phyloP scores from a whole-genome alignment of 2,113 vertebrate species.

The Dascyllus trimaculatus region DNA sequence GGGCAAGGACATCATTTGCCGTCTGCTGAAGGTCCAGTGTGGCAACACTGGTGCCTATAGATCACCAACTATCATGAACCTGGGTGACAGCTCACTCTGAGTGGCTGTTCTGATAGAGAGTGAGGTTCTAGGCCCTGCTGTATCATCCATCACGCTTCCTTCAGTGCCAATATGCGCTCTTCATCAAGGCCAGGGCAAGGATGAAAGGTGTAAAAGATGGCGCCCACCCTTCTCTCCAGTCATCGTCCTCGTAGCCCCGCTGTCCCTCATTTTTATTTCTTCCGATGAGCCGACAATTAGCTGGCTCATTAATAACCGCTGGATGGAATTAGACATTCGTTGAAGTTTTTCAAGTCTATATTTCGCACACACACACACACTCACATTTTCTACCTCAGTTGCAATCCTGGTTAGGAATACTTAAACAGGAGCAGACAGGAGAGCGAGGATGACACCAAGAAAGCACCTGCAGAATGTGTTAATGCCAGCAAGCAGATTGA shows the following conservation, averaged over 20 bases:
- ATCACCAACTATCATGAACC: slow-evolving; percentile 73
- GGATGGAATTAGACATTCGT: slow-evolving; percentile 60
- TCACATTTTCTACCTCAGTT: slow-evolving; percentile 16
- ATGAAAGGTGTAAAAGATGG: slow-evolving; percentile 74
- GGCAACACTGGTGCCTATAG: slow-evolving; percentile 64
- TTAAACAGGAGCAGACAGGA: neutral
- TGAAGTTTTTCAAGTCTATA: no score
- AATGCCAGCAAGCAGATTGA: slow-evolving; percentile 12
- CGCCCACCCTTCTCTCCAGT: slow-evolving; percentile 22
- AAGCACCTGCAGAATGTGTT: neutral
- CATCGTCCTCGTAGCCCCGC: slow-evolving; percentile 20
- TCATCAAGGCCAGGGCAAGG: slow-evolving; percentile 63
- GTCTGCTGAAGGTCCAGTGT: slow-evolving; percentile 64
- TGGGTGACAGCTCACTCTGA: slow-evolving; percentile 78
- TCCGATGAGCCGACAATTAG: slow-evolving; percentile 74
- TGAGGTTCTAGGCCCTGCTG: slow-evolving; percentile 23
- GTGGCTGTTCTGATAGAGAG: slow-evolving; percentile 61
- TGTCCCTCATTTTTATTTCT: slow-evolving; percentile 71
- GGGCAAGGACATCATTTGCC: slow-evolving; percentile 72
- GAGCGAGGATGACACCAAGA: no score
- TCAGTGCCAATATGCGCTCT: slow-evolving; percentile 63
- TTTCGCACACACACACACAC: neutral
- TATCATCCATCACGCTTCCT: slow-evolving; percentile 71
- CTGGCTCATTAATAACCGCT: slow-evolving; percentile 73
- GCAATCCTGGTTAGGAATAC: neutral